Evolutionary conservation across 2,797 vertebrate species (phyloP).

Genomic region (Syncerus caffer): DNA sequence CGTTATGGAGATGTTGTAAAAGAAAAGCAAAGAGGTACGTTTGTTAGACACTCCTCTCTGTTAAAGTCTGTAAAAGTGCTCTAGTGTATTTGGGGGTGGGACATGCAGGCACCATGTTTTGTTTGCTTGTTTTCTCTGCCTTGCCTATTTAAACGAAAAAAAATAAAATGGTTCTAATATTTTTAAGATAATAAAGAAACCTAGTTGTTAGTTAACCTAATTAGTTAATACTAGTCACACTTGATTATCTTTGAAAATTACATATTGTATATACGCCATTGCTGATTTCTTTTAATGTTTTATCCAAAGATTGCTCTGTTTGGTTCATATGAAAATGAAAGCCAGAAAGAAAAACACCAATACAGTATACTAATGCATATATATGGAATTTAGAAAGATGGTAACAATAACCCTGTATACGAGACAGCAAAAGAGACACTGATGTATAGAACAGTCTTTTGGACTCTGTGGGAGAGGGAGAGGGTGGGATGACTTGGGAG

Average conservation of each 20-base stretch:
- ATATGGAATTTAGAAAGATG: too few species aligned
- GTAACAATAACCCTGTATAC: too few species aligned
- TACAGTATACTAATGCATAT: too few species aligned
- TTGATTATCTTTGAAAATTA: not conserved
- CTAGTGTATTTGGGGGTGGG: not conserved
- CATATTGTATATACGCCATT: not conserved
- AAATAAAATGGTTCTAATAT: not conserved
- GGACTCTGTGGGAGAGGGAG: too few species aligned
- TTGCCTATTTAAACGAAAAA: not conserved
- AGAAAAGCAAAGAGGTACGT: not conserved
- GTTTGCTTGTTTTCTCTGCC: not conserved
- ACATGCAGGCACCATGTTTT: not conserved
- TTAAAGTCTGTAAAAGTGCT: not conserved
- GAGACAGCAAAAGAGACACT: too few species aligned
- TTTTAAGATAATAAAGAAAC: not conserved
- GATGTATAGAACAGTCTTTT: too few species aligned
- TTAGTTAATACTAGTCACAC: not conserved
- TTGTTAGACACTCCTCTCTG: not conserved
- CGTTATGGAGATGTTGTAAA: not conserved
- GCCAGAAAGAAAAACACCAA: too few species aligned
- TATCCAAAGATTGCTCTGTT: not conserved
- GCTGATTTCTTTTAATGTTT: not conserved
- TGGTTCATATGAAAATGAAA: not conserved
- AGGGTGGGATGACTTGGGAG: too few species aligned
- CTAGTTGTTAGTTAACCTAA: not conserved